Conservation (phyloP, 1,140 invertebrate genomes). For the Tetramorium parvispinum region DNA sequence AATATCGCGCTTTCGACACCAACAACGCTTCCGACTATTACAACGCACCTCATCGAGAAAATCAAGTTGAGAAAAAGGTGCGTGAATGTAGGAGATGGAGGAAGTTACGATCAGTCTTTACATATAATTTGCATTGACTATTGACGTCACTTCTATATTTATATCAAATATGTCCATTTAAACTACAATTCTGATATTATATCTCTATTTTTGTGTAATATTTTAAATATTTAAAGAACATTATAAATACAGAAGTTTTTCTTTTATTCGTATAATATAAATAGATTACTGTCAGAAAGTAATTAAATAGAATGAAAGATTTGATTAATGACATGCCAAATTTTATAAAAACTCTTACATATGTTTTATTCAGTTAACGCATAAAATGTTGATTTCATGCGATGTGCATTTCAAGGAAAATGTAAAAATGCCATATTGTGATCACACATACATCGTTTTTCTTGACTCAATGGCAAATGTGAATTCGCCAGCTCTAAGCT, state of each 20-base stretch:
- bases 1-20: constrained; percentile 75
- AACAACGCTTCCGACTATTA: constrained; percentile 52
- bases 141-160: no score
- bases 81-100: not conserved
- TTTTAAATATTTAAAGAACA: not conserved
- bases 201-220: not conserved
- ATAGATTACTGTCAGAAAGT: not conserved
- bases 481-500: not conserved
- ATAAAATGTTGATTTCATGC: not conserved
- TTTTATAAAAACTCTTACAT: not conserved
- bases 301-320: not conserved
- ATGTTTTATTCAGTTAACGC: not conserved
- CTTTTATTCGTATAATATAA: not conserved
- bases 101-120: not conserved
- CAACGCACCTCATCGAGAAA: constrained; percentile 24
- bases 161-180: not conserved
- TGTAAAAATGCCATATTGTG: not conserved
- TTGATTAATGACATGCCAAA: not conserved
- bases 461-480: not conserved
- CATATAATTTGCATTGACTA: not conserved
- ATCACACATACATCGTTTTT: not conserved
- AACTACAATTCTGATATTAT: not conserved
- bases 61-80: constrained; percentile 21
- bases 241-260: not conserved
- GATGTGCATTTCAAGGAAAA: not conserved